Base-by-base conservation (phyloP, 2,797 vertebrate genomes). In the Etheostoma nigrum region DNA sequence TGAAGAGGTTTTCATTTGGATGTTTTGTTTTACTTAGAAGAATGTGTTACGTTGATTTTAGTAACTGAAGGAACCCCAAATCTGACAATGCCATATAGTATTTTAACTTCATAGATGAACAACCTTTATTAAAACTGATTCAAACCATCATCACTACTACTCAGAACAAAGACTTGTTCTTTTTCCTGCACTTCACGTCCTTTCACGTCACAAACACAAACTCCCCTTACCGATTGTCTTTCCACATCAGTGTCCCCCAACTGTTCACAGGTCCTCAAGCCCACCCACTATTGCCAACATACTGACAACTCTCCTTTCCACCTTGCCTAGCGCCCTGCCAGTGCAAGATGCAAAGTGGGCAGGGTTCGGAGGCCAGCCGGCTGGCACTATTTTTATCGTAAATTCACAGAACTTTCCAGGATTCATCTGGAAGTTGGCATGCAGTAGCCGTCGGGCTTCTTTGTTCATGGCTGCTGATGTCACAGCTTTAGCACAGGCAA, bases 371-470 rank as follows among this genome's bases (percentile, higher is more conserved):
- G 85, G 87, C 82, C 49, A 54, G 59, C 81, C 53, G 74, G 47
- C 80, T 72, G 78, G 79, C 91, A 95, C 96, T 97, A 97, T 98
- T 97, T 97, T 96, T 97, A 97, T 95, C 96, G 86, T 92, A 93
- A 96, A 95, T 97, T 96, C 96, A 96, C 82, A 89, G 96, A 97
- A 97, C 93, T 94, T 89, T 95, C 91, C 78, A 70, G 10, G 86
- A 94, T 91, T 91, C 93, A 78, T 88, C 82, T 78, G 80, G 23
- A 93, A 74, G 85, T 86, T 83, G 91, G 85, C 85, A 79, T 2
- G 63, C 78, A 33, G 67, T 64, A 64, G 65, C 44, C 1, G 63
- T 16, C 15, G 81, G 83, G 81, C 49, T 51, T 45, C 79, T 90
- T 86, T 91, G 90, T 93, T 93, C 91, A 85, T 64, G 85, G 81